Evolutionary conservation across 2,797 vertebrate genomes (phyloP).

Genomic region (Typhlichthys subterraneus): DNA sequence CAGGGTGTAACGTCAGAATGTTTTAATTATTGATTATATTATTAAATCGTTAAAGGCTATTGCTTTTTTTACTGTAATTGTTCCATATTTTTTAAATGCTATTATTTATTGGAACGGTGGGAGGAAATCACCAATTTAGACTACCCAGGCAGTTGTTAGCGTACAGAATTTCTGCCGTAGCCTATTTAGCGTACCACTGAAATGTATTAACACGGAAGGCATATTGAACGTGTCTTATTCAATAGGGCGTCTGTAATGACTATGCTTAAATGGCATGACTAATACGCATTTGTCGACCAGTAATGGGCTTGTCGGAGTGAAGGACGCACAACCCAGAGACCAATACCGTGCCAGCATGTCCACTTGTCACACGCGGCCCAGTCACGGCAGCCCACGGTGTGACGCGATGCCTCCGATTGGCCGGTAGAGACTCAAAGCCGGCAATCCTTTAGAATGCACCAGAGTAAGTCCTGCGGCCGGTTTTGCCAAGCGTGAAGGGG

Average conservation of each 20-base stretch:
- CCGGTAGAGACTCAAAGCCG: slow-evolving; percentile 47
- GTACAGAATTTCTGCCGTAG: slow-evolving; percentile 18
- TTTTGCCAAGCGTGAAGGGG: slow-evolving; percentile 70
- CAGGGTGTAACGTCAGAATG: no score
- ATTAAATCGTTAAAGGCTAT: no score
- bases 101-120: no score
- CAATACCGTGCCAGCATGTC: slow-evolving; percentile 29
- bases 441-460: slow-evolving; percentile 67
- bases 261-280: slow-evolving; percentile 65
- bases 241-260: slow-evolving; percentile 65
- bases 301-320: slow-evolving; percentile 48
- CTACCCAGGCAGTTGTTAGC: slow-evolving; percentile 13
- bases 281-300: slow-evolving; percentile 52
- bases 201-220: slow-evolving; percentile 48
- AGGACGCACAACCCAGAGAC: slow-evolving; percentile 17
- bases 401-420: slow-evolving; percentile 49
- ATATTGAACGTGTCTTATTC: slow-evolving; percentile 57
- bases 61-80: no score
- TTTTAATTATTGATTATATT: no score
- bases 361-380: slow-evolving; percentile 26
- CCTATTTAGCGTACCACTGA: slow-evolving; percentile 44
- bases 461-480: slow-evolving; percentile 63
- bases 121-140: no score
- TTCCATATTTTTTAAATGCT: no score
- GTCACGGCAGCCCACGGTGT: slow-evolving; percentile 36